Evolutionary conservation across 2,888 invertebrate species (phyloP), one percentile per base, ranked within the genome.

Genomic region (Drosophila seclusa): DNA sequence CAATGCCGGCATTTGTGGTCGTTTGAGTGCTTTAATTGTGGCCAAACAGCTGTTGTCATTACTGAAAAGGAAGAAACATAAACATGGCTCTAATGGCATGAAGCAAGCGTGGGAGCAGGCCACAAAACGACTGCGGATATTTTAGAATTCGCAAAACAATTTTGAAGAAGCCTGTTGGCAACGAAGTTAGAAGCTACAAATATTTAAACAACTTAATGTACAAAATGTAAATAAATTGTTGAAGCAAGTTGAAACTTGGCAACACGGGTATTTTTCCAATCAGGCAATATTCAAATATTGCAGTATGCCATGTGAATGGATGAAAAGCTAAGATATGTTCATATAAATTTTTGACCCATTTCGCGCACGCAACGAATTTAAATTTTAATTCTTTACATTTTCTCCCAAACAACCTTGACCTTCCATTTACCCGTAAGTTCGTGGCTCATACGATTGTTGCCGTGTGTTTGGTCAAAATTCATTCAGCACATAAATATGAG

Each of bases 21-120:
- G 59, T 69, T 76, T 75, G 60, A 74, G 80, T 79, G 68, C 76
- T 75, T 79, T 79, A 76, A 79, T 79, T 76, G 76, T 65, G 80
- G 76, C 61, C 48, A 58, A 79, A 65, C 76, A 76, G 58, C 80
- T 76, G 80, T 69, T 75, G 54, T 75, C 69, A 69, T 62, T 54
- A 29, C 64, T 50, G 45, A 21, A 76, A 64, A 64, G 61, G 49
- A 57, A 38, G 13, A 42, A 68, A 50, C 58, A 64, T 79, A 75
- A 76, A 69, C 75, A 74, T 54, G 40, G 49, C 79, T 74, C 45
- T 45, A 76, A 78, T 79, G 68, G 69, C 24, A 64, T 59, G 40
- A 34, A 49, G 21, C 29, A 38, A 60, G 60, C 45, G 21, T 16
- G 16, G 36, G 38, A 52, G 29, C 65, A 32, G 45, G 54, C 59